A percentile compares a stretch with the other conserved stretches of the same genome.
Conservation (phyloP, 2,888 invertebrate genomes). For the Caenorhabditis uteleia region DNA sequence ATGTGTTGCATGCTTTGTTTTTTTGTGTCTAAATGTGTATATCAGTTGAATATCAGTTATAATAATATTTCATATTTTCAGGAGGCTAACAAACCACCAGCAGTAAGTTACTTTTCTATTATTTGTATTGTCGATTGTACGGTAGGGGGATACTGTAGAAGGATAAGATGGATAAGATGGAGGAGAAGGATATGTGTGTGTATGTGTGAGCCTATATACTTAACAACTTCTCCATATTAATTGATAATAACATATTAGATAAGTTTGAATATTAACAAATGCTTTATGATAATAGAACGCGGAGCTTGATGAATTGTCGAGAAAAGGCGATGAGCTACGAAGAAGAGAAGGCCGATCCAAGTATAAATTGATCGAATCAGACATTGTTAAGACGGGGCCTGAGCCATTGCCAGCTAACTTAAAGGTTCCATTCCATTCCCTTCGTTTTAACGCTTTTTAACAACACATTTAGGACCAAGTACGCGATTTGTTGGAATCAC, state of each 20-base stretch:
- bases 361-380: conserved; percentile 57
- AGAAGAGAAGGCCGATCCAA: conserved; percentile 50
- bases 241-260: too few relatives aligned
- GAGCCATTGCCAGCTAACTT: conserved; percentile 56
- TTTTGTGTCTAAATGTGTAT: conserved; percentile 22
- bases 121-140: conserved; percentile 14
- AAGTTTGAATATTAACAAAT: conserved; percentile 2
- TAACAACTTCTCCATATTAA: too few relatives aligned
- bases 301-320: conserved; percentile 65
- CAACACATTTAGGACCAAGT: conserved; percentile 43
- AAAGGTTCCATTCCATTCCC: conserved; percentile 49
- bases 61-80: conserved; percentile 42
- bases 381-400: conserved; percentile 62
- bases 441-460: neutral
- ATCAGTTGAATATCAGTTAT: neutral
- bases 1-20: conserved; percentile 12
- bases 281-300: conserved; percentile 47
- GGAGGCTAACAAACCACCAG: conserved; percentile 59
- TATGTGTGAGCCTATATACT: too few relatives aligned
- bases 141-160: neutral
- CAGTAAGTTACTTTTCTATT: conserved; percentile 47
- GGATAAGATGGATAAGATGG: too few relatives aligned
- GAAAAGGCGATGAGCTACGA: conserved; percentile 54
- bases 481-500: conserved; percentile 57
- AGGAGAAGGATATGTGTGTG: too few relatives aligned